These are phyloP conservation scores for Sorex maritimensis DNA, from an alignment of 2,797 vertebrate genomes.

Conservation along the genomic window DNA sequence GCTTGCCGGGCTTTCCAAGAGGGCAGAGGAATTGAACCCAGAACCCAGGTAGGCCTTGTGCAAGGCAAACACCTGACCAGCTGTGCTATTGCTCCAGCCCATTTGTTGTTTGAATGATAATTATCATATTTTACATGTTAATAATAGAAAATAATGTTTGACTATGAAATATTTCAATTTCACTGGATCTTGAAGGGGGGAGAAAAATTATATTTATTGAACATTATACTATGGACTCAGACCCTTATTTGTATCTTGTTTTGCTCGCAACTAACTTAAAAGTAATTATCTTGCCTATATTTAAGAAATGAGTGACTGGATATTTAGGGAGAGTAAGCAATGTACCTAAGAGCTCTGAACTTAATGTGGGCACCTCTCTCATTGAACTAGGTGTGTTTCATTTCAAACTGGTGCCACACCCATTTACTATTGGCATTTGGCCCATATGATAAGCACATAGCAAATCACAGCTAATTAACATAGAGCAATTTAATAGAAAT, in stretches of 20 bases:
- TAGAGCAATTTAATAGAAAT: background rate
- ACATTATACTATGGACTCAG: background rate
- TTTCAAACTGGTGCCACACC: fast-evolving
- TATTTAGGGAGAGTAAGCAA: background rate
- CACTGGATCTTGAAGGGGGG: background rate
- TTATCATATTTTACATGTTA: background rate
- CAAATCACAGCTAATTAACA: too few species aligned
- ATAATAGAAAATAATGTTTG: background rate
- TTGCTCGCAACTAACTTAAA: background rate
- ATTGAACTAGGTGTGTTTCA: background rate
- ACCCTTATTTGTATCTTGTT: background rate
- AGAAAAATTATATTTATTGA: background rate
- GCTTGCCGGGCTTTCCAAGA: too few species aligned
- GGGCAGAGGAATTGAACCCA: too few species aligned
- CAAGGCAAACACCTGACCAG: too few species aligned
- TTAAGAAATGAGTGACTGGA: conserved; percentile 12
- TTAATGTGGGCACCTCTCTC: background rate
- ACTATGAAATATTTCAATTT: background rate
- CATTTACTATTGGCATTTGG: too few species aligned
- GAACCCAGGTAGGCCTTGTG: too few species aligned
- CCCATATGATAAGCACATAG: background rate
- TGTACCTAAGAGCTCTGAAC: background rate
- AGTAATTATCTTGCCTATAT: background rate
- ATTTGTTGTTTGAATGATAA: background rate
- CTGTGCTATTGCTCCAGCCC: too few species aligned